Base-by-base conservation (phyloP, 2,888 invertebrate genomes). In the Capitulum mitella region DNA sequence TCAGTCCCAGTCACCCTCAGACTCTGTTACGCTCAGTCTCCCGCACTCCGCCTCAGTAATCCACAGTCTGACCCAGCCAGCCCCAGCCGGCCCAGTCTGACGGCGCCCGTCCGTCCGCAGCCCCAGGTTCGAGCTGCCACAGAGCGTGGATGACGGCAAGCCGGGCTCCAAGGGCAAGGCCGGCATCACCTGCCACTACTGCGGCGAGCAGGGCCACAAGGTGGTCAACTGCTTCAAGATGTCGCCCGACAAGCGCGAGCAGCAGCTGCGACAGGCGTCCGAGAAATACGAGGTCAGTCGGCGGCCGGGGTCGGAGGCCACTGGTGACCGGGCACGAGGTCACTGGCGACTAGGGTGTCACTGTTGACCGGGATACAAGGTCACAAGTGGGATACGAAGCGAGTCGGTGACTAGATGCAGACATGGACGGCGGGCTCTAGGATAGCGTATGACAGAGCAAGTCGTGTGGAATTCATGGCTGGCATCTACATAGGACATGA, bases 161-260 rank as follows among this genome's bases (percentile, higher is more conserved):
- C 92, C 93, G 84, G 91, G 91, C 83, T 90, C 91, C 19, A 95
- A 95, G 85, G 70, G 70, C 40, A 92, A 96, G 83, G 74, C 78
- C 32, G 91, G 93, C 81, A 91, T 93, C 75, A 90, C 91, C 22
- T 99, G 99, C 85, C 98, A 99, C 86, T 95, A 93, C 85, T 99
- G 99, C 86, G 95, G 95, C 0, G 98, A 99, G 87, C 90, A 93
- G 76, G 98, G 98, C 0, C 99, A 99, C 86, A 98, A 99, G 87
- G 97, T 97, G 0, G 40, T 26, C 70, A 70, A 70, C 70, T 70
- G 70, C 70, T 70, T 70, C 70, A 70, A 70, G 26, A 70, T 70
- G 26, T 40, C 70, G 70, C 70, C 70, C 37, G 70, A 70, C 37
- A 70, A 70, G 40, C 22, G 70, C 10, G 70, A 70, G 70, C 26